A percentile compares a stretch with the other conserved stretches of the same genome.
Conservation (phyloP, 2,113 vertebrate species). For the Strix uralensis region DNA sequence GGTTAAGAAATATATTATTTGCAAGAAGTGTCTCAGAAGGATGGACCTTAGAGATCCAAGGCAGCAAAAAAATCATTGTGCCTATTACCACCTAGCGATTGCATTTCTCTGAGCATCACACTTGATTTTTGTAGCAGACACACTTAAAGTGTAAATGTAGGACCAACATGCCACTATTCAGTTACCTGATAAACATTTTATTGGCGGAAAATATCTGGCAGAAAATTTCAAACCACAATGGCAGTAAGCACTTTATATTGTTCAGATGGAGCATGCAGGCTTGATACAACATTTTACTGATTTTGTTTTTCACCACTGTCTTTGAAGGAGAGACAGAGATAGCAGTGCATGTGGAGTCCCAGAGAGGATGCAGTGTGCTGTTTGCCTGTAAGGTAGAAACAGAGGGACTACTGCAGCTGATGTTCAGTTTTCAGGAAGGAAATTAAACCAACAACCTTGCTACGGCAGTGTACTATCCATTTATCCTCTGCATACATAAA, state of each 20-base stretch:
- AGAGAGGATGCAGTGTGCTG: neutral
- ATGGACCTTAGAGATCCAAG: neutral
- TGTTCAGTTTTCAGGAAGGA: neutral
- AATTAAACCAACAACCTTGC: neutral
- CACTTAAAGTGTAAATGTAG: neutral
- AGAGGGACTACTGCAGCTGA: neutral
- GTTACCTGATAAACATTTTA: neutral
- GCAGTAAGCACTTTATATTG: neutral
- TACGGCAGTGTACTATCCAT: neutral
- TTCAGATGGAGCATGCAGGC: neutral
- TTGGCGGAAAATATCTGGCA: neutral
- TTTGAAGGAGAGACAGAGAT: neutral
- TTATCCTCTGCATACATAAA: neutral
- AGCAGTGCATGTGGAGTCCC: neutral
- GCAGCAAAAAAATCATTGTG: neutral
- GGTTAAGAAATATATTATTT: neutral
- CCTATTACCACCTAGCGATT: rapidly evolving
- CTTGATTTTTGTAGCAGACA: neutral
- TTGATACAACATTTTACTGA: neutral
- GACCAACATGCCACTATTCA: neutral
- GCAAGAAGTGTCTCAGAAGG: neutral
- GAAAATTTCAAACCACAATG: neutral
- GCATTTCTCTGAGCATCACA: neutral
- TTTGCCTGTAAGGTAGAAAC: neutral
- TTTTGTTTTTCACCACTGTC: neutral